Evolutionary conservation across 2,797 vertebrate species (phyloP).

Genomic region (Lithobates sylvaticus): DNA sequence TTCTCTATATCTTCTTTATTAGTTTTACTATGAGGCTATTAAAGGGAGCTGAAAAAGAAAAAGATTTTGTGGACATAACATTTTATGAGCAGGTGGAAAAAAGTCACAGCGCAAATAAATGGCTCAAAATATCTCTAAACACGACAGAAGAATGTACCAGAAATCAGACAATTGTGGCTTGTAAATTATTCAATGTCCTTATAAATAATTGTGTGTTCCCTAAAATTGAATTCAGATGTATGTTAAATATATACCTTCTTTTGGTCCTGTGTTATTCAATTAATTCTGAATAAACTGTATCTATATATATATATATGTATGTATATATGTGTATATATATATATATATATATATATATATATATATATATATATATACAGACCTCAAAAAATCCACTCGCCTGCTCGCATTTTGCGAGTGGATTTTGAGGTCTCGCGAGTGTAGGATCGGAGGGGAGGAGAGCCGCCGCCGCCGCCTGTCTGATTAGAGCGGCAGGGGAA

Average conservation of each 20-base stretch:
- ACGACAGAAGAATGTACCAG: not conserved
- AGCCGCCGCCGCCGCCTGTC: too few relatives aligned
- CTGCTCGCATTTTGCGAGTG: too few relatives aligned
- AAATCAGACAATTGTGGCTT: conserved; percentile 6
- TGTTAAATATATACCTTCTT: not conserved
- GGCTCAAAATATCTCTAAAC: conserved; percentile 20
- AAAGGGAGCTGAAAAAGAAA: conserved; percentile 54
- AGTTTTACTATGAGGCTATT: conserved; percentile 61
- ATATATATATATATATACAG: too few relatives aligned
- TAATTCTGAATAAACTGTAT: too few relatives aligned
- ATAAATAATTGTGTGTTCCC: not conserved
- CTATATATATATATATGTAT: too few relatives aligned
- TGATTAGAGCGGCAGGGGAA: too few relatives aligned
- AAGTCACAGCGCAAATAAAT: conserved; percentile 54
- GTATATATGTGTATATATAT: too few relatives aligned
- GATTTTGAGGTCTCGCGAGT: too few relatives aligned
- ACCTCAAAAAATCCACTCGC: too few relatives aligned
- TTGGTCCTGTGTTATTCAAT: too few relatives aligned
- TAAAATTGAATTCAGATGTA: not conserved
- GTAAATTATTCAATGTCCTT: not conserved
- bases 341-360: too few relatives aligned
- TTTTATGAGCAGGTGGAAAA: conserved; percentile 52
- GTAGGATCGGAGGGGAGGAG: too few relatives aligned
- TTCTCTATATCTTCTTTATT: conserved; percentile 62
- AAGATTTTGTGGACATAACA: conserved; percentile 35